Evolutionary conservation across 92 coral and sea anemone genomes (phyloP), one percentile per base, ranked within the genome.

Genomic region (Virgularia gustaviana): DNA sequence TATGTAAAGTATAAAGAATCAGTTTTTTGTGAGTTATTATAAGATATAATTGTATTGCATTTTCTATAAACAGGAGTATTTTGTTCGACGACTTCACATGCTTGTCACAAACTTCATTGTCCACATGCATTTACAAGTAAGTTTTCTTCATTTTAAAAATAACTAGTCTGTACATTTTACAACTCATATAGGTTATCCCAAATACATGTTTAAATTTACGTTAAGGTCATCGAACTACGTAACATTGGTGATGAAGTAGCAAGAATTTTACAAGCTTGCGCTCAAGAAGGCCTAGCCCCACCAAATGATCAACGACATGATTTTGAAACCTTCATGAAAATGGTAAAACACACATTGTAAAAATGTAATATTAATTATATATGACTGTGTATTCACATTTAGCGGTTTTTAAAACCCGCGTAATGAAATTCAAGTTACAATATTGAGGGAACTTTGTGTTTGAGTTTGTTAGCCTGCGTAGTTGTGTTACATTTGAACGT

Each of bases 171-270:
- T 43, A 13, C 0, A 43, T n/a, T 16, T 41, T 9, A 41, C 47
- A 41, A 41, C 9, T 41, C 16, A 57, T 18, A 57, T n/a, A 6
- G 6, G 47, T 32, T 9, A 36, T 51, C 11, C 31, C 28, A 7
- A 36, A 20, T 9, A 23, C 10, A 34, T 20, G 39, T 22, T n/a
- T 15, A 0, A 35, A 18, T 16, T 58, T 43, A 44, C 19, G 29
- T 64, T 19, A 45, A 91, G 97, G 97, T 91, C 19, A 91, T 88
- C 36, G 96, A 91, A 65, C 75, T 91, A 8, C 97, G 97, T 39
- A 91, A 87, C 81, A 96, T 86, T 63, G 97, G 96, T 18, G 97
- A 91, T 77, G 97, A 91, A 61, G 97, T 89, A 24, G 90, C 96
- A 2, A 89, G 97, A 19, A 91, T 91, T 37, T 83, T 91, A 19